These are phyloP conservation scores for Sepiola atlantica DNA, from an alignment of 2,888 invertebrate species.

Conservation along the genomic window DNA sequence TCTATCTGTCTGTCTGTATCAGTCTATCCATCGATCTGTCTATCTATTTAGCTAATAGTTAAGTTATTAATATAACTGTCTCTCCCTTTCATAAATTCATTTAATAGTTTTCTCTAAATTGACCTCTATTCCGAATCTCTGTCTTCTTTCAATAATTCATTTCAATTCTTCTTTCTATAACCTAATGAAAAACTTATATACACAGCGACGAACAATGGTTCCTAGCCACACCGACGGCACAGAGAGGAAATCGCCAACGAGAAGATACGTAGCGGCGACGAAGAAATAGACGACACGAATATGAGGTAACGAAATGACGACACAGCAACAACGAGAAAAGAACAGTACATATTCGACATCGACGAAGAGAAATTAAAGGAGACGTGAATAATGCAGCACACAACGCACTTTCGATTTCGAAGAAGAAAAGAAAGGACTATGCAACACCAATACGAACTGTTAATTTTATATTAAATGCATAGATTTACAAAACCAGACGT, in stretches of 20 bases:
- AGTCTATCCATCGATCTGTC: not conserved
- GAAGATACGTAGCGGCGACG: no score
- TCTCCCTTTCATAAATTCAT: no score
- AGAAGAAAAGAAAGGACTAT: not conserved
- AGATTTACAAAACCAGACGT: not conserved
- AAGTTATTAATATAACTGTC: no score
- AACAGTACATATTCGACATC: no score
- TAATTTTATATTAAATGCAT: not conserved
- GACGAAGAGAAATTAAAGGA: no score
- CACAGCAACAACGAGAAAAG: no score
- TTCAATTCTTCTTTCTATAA: not conserved
- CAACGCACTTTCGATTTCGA: not conserved
- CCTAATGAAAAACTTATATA: not conserved
- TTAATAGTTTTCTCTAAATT: not conserved
- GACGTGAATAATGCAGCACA: no score
- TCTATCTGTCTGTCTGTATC: not conserved
- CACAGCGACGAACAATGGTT: not conserved
- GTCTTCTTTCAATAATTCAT: no score
- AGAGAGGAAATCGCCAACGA: no score
- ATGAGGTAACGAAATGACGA: no score
- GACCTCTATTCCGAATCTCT: no score
- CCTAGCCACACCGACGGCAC: not conserved
- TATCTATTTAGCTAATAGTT: not conserved
- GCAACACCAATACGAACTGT: not conserved
- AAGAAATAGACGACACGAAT: no score